Evolutionary conservation across 2,797 vertebrate species (phyloP), one percentile per base, ranked within the genome.

Genomic region (Chloroceryle amazona): DNA sequence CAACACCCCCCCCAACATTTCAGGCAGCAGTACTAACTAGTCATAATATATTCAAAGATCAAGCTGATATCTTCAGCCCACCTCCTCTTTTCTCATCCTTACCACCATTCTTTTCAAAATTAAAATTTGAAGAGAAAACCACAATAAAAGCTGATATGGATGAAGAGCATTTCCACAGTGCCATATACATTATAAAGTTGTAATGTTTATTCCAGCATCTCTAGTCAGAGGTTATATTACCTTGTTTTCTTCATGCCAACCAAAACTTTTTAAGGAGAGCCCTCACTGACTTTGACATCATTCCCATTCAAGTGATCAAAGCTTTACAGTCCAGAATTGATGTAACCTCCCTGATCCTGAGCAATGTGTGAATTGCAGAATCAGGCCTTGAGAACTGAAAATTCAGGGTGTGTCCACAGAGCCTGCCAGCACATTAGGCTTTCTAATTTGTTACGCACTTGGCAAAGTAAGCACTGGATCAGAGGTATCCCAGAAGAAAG

Each of bases 1-100:
- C 61, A 46, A 62, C 71, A 87, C 86, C 42, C 83, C n/a, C 83
- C 51, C 52, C 44, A 71, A 15, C 2, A 0, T 92, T 94, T 94
- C 84, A 97, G 71, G 89, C 79, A 95, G 87, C 63, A 93, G 78
- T 74, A 94, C 88, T 87, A 90, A 95, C 86, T 87, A 96, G 71
- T 72, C 81, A 91, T 93, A 97, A 95, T 87, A 82, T 83, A 94
- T 93, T 91, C 94, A 89, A 82, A 94, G 92, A 96, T 94, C 83
- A 92, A 97, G 65, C 72, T 87, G 93, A 96, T 96, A 96, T 87
- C 84, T 94, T 96, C 92, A 97, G 93, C 86, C 90, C 83, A 96
- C 94, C 93, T 96, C 89, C 78, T 93, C 76, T 94, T 90, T 93
- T 93, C 92, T 95, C 93, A 96, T 92, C 89, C 90, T 90, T 89